Evolutionary conservation across 2,888 invertebrate species (phyloP).

Genomic region (Tenodera sinensis): DNA sequence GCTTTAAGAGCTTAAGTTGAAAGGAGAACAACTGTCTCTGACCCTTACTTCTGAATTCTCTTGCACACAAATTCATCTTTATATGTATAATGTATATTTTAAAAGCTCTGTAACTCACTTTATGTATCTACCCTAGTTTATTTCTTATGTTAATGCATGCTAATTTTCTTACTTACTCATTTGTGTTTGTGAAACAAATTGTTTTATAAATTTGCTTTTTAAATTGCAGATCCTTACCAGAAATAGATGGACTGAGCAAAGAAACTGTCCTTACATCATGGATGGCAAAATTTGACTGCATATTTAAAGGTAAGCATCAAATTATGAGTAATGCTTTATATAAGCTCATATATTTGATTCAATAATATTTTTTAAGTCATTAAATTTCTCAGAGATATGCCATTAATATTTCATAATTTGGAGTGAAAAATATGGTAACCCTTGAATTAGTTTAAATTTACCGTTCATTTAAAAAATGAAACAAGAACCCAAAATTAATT

Average conservation of each 20-base stretch:
- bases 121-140: neutral
- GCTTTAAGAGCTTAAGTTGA: no score
- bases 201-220: conserved; percentile 13
- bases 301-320: conserved; percentile 73
- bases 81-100: neutral
- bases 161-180: neutral
- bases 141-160: neutral
- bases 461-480: no score
- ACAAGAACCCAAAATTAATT: no score
- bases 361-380: no score
- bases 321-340: no score
- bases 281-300: conserved; percentile 99
- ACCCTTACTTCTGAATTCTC: no score
- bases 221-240: conserved; percentile 80
- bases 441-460: no score
- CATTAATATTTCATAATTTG: no score
- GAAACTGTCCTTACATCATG: conserved; percentile 98
- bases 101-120: neutral
- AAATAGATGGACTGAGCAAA: conserved; percentile 98
- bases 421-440: no score
- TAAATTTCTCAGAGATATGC: no score
- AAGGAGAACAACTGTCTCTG: no score
- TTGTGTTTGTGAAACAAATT: neutral
- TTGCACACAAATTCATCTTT: neutral
- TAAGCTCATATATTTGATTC: no score